A percentile compares a stretch with the other conserved stretches of the same genome.
phyloP scores from a whole-genome alignment of 1,140 invertebrate species.

The Saccostrea echinata region DNA sequence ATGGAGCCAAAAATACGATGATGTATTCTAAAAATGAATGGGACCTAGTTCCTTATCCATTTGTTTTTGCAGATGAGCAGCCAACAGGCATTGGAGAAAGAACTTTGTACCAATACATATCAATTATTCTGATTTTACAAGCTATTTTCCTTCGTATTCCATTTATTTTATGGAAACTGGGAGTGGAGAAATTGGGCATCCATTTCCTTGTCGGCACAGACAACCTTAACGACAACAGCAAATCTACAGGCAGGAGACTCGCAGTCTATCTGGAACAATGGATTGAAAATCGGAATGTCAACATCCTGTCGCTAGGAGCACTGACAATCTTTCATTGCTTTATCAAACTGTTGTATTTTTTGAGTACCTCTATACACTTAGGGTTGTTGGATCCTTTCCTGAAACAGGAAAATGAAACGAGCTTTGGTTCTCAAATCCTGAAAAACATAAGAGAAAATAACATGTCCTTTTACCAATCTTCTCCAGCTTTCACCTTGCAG shows the following conservation, averaged over 20 bases:
- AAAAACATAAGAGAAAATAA: neutral
- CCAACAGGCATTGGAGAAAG: neutral
- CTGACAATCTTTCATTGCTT: slow-evolving; percentile 7
- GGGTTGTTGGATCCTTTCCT: neutral
- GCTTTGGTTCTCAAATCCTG: slow-evolving; percentile 7
- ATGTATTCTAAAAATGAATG: neutral
- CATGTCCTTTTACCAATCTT: neutral
- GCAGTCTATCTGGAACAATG: neutral
- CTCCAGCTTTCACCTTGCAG: neutral
- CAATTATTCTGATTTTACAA: neutral
- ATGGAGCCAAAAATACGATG: neutral
- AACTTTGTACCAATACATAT: neutral
- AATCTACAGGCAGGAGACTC: neutral
- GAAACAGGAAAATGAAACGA: neutral
- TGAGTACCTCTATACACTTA: neutral
- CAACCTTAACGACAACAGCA: neutral
- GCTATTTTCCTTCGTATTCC: neutral
- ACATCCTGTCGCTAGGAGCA: neutral
- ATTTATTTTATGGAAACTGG: neutral
- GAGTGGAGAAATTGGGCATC: neutral
- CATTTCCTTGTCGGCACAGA: neutral
- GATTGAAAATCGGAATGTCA: neutral
- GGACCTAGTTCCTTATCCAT: too few relatives aligned
- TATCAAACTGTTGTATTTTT: neutral
- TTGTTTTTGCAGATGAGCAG: neutral